Base-by-base conservation (phyloP, 2,797 vertebrate species). In the Ctenochaetus hawaiiensis region DNA sequence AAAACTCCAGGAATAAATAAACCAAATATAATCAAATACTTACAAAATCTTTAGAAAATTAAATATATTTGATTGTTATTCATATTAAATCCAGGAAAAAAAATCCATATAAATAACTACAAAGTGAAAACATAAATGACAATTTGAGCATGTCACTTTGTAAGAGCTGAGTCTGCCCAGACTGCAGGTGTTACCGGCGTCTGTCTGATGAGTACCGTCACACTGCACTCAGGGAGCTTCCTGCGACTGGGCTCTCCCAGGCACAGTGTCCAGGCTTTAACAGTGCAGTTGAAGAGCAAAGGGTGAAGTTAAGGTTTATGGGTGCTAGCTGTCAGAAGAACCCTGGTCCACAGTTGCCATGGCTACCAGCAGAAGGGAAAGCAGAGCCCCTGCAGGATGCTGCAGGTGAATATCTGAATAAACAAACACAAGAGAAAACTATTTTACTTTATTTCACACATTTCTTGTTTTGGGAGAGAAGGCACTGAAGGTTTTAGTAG, bases 41-140 rank as follows among this genome's bases (percentile, higher is more conserved):
- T 91, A 90, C 41, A 91, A 93, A 92, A 79, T 88, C 82, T 87
- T 87, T 56, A 80, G 86, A 84, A 89, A 89, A 89, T 92, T 89
- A 93, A 92, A 93, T 91, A 93, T 87, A 61, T 94, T 83, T 89
- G 91, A 93, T 92, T 93, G 89, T 88, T 83, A 89, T 83, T 89
- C 78, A 86, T 80, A 87, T 87, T 85, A 49, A 75, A 79, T 82
- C 45, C 73, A 82, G 41, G 45, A 75, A 77, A 71, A 68, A 49
- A 65, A 81, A 6, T 72, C 41, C 51, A 70, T 75, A 92, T 93
- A 92, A 93, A 93, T 93, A 92, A 87, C 59, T 82, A 80, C 39
- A 76, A 75, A 72, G 43, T 67, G 56, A 82, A 20, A 71, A 82
- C 67, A 86, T 77, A 70, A 74, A 80, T 4, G 44, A 74, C 45